Evolutionary conservation across 2,797 vertebrate genomes (phyloP), one percentile per base, ranked within the genome.

Genomic region (Rhinella marina): DNA sequence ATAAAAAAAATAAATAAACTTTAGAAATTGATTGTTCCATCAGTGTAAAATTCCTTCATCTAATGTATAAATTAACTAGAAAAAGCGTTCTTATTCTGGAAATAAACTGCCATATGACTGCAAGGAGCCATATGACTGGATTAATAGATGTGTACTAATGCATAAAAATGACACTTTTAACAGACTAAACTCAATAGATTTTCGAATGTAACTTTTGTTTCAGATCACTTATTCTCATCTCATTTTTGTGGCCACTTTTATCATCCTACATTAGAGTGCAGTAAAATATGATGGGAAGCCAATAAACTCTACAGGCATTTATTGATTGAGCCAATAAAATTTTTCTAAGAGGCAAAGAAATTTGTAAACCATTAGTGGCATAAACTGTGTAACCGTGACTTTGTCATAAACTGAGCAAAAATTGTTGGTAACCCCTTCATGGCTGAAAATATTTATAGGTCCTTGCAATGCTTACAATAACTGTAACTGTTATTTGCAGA

Each of bases 271-370:
- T 87, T 81, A 84, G 41, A 78, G 41, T 84, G 80, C 80, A 78
- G 72, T 88, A 82, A 83, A 88, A 78, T 25, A 50, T 88, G 81
- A 88, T 84, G 52, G 73, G 73, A 88, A 88, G 62, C 86, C 81
- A 88, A 88, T 88, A 88, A 78, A 87, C 85, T 81, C 64, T 73
- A 72, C 62, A 83, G 86, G 73, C 81, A 76, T 84, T 84, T 88
- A 88, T 88, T 88, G 86, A 88, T 84, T 70, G 73, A 78, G 72
- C 19, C 16, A 56, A 78, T 88, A 62, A 73, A 32, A 56, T 21
- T 83, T 68, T 75, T 70, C 62, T 56, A 62, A 68, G 80, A 78
- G 61, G n/a, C 72, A 57, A 6, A 88, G 61, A 59, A 76, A 82
- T 87, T 56, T 87, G 68, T 82, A 87, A 87, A 83, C 76, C 52